Base-by-base conservation (phyloP, 2,888 invertebrate genomes). In the Heliconius erato region DNA sequence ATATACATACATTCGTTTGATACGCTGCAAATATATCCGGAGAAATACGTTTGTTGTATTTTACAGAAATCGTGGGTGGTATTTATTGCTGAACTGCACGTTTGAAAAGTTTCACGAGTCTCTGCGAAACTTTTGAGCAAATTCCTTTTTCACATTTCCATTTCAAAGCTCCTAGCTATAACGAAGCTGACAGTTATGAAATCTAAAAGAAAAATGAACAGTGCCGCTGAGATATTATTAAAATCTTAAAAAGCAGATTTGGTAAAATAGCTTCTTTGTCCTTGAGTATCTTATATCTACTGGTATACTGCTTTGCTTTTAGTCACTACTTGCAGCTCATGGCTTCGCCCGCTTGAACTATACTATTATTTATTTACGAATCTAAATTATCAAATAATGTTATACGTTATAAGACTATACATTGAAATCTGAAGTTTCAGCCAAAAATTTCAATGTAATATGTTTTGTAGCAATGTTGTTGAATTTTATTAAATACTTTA, bases 11-110 rank as follows among this genome's bases (percentile, higher is more conserved):
- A n/a, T 63, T 76, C 63, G 35, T 40, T 76, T 32, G 54, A 76
- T 76, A 76, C 76, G 35, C 63, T 76, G 23, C 35, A 35, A 28
- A 23, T 76, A 76, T 74, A 76, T 80, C 35, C 35, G 35, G 68
- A 74, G 59, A 78, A 81, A 78, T 81, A 72, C n/a, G 44, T n/a
- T 65, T 59, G 71, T 63, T 71, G 77, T 71, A 77, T 77, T 63
- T 71, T 78, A 72, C 71, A 63, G 65, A 54, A 49, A 67, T 40
- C 71, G 78, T 81, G 81, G 81, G 72, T 72, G 49, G 69, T 81
- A 81, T 81, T 81, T 81, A 81, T 78, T 81, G 81, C 81, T 72
- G 78, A 9, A 78, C 65, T 81, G 71, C 78, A 59, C 78, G 81
- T 81, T 69, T 81, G 71, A 77, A 78, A 81, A 81, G 76, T 81